These are phyloP conservation scores for Drosophila arizonae DNA, from an alignment of 1,140 invertebrate genomes.

Conservation along the genomic window DNA sequence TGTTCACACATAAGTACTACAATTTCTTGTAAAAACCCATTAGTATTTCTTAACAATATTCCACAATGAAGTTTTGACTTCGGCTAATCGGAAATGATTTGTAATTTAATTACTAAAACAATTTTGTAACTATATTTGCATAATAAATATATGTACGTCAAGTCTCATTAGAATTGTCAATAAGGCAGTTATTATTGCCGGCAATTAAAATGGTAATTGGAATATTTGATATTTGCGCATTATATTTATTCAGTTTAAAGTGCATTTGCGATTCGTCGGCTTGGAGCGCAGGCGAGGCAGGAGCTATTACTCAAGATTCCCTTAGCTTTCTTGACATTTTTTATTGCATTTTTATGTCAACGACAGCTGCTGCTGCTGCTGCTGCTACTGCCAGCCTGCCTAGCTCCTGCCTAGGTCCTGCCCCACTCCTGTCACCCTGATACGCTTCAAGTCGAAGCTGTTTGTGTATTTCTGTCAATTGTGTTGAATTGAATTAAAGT, in stretches of 20 bases:
- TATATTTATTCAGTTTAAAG: slow-evolving; percentile 7
- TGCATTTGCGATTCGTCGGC: slow-evolving; percentile 31
- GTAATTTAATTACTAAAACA: no score
- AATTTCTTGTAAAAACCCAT: no score
- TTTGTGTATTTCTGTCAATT: slow-evolving; percentile 77
- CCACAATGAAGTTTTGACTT: no score
- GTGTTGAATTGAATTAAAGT: slow-evolving; percentile 73
- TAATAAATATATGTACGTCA: no score
- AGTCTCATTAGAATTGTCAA: neutral
- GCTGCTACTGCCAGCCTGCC: neutral
- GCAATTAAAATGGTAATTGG: neutral
- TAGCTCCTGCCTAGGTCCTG: neutral
- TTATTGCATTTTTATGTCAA: slow-evolving; percentile 79
- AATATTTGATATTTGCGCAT: neutral
- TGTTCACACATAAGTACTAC: no score
- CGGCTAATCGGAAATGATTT: no score
- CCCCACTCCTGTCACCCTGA: slow-evolving; percentile 31
- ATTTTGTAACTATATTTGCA: no score
- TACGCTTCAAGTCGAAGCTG: slow-evolving; percentile 38
- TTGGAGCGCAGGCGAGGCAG: neutral
- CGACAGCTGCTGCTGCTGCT: slow-evolving; percentile 65
- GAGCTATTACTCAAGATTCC: slow-evolving; percentile 28
- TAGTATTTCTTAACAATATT: no score
- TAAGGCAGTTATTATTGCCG: no score
- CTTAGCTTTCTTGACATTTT: slow-evolving; percentile 59